Base-by-base conservation (phyloP, 2,113 vertebrate genomes). In the Corythaeola cristata region DNA sequence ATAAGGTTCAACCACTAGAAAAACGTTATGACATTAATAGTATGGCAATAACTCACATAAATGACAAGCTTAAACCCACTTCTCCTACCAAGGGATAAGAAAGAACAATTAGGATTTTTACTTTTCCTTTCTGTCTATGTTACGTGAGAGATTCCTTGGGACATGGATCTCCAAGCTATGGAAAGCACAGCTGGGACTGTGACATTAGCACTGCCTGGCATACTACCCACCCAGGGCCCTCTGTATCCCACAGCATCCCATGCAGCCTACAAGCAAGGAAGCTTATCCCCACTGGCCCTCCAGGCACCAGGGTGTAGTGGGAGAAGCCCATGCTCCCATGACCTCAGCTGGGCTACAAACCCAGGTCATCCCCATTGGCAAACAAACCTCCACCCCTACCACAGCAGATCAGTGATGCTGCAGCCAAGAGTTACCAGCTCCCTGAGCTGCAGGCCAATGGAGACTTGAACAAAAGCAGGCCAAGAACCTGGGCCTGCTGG, bases 241-340 rank as follows among this genome's bases (percentile, higher is more conserved):
- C 35, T 15, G 9, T 22, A 32, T 20, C 39, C 49, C 52, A 37
- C 3, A 3, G 26, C 20, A 44, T 84, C 58, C 81, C 23, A n/a
- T 19, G 26, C 20, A 62, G 32, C 21, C 41, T 49, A 13, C 13
- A 17, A 26, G 41, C 27, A 50, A 53, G 55, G 33, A 60, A 12
- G n/a, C 8, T 59, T 18, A 62, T 11, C 32, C 41, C 32, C 3
- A 3, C n/a, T 4, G 7, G 26, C 26, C 5, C 19, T 41, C 19
- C 62, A 35, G 11, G 59, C 19, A n/a, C 21, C 2, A 0, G 11
- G 8, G 10, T 4, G 2, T 21, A 45, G 33, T 9, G 21, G 23
- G 18, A 76, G 18, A 28, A 19, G 26, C n/a, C 67, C 49, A 37
- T 79, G 62, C 35, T 83, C 50, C 47, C 22, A 17, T 0, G 0